Conservation (phyloP, 35 echinoderm and acorn worm species). For the Holothuria glaberrima region DNA sequence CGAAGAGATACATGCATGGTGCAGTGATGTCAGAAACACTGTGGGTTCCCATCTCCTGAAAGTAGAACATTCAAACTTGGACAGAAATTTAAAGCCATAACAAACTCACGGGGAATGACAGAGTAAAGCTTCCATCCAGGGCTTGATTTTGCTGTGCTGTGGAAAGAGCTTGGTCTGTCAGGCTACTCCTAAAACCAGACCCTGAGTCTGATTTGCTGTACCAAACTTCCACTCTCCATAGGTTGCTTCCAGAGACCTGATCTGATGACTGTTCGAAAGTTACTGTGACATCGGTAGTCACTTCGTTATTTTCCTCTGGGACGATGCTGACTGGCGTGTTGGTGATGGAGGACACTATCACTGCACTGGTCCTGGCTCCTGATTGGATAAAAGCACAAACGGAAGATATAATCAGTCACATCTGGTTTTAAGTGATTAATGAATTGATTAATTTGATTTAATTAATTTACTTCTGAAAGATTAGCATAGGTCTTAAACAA, state of each 20-base stretch:
- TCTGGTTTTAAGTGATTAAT: too few species aligned
- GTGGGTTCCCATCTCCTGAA: too few species aligned
- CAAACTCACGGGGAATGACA: conserved; percentile 13
- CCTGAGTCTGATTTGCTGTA: conserved; percentile 28
- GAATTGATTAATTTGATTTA: too few species aligned
- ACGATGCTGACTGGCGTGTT: conserved; percentile 35
- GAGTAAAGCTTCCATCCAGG: not conserved
- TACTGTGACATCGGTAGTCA: conserved; percentile 43
- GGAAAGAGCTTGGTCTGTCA: conserved; percentile 33
- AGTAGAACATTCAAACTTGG: too few species aligned
- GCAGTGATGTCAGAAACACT: too few species aligned
- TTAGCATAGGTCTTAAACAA: too few species aligned
- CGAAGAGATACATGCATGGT: too few species aligned
- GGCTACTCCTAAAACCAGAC: conserved; percentile 11
- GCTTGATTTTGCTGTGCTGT: conserved; percentile 17
- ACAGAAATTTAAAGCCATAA: not conserved
- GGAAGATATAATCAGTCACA: too few species aligned
- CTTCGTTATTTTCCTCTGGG: conserved; percentile 10
- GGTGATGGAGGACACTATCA: conserved; percentile 31
- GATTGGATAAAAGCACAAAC: too few species aligned
- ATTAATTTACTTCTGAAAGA: too few species aligned
- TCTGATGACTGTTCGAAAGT: not conserved
- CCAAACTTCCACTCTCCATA: conserved; percentile 51
- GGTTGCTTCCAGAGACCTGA: conserved; percentile 14
- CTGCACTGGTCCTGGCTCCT: too few species aligned